A percentile compares a stretch with the other conserved stretches of the same genome.
These are phyloP conservation scores for Brevimyrus niger DNA, from an alignment of 2,113 vertebrate species.

Conservation along the genomic window DNA sequence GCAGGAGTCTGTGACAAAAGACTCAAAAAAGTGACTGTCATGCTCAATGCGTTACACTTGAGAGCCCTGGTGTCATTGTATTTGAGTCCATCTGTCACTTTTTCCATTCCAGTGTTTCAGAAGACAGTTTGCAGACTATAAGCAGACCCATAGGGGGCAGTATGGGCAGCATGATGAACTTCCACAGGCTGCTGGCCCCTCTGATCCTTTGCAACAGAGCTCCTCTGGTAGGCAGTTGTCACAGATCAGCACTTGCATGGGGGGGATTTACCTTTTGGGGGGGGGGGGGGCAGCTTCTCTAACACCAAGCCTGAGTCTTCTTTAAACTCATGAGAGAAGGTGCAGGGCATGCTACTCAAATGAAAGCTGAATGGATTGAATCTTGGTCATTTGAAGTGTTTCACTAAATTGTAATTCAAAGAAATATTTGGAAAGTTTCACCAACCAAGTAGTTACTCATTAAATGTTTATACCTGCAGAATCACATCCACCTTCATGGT, in stretches of 20 bases:
- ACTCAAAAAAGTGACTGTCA: no score
- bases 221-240: constrained; percentile 35
- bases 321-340: not conserved
- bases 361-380: not conserved
- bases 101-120: constrained; percentile 44
- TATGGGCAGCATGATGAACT: not conserved
- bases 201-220: not conserved
- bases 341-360: not conserved
- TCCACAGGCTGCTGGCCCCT: not conserved
- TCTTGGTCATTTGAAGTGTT: not conserved
- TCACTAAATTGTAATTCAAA: not conserved
- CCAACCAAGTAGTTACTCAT: not conserved
- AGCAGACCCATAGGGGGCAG: not conserved
- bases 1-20: no score
- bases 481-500: not conserved
- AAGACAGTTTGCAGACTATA: constrained; percentile 37
- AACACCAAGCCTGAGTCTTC: no score
- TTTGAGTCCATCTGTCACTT: not conserved
- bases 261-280: not conserved
- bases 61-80: no score
- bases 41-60: no score
- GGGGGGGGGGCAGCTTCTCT: not conserved
- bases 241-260: not conserved
- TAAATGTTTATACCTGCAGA: not conserved
- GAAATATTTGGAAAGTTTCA: not conserved